Base-by-base conservation (phyloP, 2,797 vertebrate species). In the Rhynchotus rufescens region DNA sequence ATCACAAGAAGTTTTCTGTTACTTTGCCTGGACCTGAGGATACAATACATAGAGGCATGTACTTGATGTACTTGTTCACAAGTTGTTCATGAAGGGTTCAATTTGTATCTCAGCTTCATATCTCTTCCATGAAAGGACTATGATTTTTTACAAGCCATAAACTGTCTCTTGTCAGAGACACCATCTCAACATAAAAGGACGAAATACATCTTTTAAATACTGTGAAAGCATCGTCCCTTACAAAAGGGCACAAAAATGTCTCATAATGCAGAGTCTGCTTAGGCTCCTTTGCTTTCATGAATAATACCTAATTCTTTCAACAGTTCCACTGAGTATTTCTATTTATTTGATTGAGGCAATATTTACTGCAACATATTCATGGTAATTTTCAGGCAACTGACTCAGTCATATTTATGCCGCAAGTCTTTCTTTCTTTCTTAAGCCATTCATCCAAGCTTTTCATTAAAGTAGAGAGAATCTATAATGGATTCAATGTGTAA, bases 401-500 rank as follows among this genome's bases (percentile, higher is more conserved):
- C 69, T 90, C 84, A 49, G 66, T 34, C 59, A 5, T 4, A 93
- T 95, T 92, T 87, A 83, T 73, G 62, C 85, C 90, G 40, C 11
- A 88, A 91, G 76, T 73, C 73, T 75, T 73, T 73, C 75, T 78
- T 84, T 69, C 52, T 84, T 74, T 88, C 93, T 88, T 80, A 86
- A 90, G 82, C 57, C 69, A 75, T 90, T 94, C 81, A 69, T 82
- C 69, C 32, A 73, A 69, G 30, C 52, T 92, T 94, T 91, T 94
- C 84, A 95, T 95, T 96, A 90, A 95, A 96, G 76, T 16, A 87
- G 93, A 91, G 90, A 92, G 73, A 93, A 69, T 88, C 86, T 86
- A 60, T 94, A 93, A 94, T 83, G 86, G 76, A 87, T 90, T 91
- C 79, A 92, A 90, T 81, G 82, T 92, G 84, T 90, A 96, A 95